Evolutionary conservation across 1,140 invertebrate genomes (phyloP).

Genomic region (Pectinophora gossypiella): DNA sequence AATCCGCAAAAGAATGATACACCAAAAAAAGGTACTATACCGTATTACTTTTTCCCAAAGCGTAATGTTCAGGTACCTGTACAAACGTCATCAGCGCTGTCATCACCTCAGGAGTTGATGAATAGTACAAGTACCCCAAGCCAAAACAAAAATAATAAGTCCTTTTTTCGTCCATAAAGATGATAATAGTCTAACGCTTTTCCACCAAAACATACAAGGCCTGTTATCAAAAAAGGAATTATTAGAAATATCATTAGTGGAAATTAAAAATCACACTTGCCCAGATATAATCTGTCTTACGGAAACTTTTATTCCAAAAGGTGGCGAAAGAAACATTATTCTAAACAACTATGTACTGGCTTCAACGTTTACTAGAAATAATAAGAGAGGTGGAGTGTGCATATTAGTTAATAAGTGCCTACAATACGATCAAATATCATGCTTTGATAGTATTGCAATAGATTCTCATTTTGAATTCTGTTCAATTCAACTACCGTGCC

Average conservation of each 20-base stretch:
- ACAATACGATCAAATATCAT: not conserved
- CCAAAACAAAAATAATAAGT: too few species aligned
- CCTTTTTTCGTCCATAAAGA: too few species aligned
- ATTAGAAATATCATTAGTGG: not conserved
- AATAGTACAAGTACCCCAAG: too few species aligned
- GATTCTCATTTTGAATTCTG: not conserved
- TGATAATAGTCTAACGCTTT: not conserved
- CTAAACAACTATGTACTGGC: not conserved
- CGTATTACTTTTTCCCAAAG: too few species aligned
- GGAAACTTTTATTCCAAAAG: not conserved
- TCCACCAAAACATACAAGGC: constrained; percentile 2
- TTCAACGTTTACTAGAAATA: not conserved
- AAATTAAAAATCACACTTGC: not conserved
- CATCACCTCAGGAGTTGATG: too few species aligned
- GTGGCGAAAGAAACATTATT: not conserved
- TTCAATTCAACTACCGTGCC: not conserved
- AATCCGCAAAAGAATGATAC: too few species aligned
- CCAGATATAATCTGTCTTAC: not conserved
- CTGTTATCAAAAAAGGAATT: not conserved
- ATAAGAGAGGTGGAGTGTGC: not conserved
- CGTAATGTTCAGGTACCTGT: too few species aligned
- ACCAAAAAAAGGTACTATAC: too few species aligned
- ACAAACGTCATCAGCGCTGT: too few species aligned
- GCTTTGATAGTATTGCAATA: not conserved
- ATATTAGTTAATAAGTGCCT: constrained; percentile 1